phyloP scores from a whole-genome alignment of 1,140 invertebrate species.

The Atta colombica region DNA sequence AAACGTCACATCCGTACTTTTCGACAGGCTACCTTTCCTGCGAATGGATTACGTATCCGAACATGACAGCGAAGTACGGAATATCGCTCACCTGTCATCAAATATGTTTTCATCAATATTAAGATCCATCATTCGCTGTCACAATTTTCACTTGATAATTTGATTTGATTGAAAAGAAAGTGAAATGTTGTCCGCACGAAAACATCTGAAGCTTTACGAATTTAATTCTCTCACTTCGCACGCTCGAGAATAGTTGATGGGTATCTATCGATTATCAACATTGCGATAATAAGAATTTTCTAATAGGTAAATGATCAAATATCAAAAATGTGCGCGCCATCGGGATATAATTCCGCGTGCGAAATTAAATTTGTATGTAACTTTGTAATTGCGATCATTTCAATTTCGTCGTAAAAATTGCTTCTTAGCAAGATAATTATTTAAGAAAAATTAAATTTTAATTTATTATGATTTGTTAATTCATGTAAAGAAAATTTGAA shows the following conservation, averaged over 20 bases:
- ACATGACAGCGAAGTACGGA: not conserved
- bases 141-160: slow-evolving; percentile 76
- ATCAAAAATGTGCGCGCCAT: not conserved
- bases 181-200: slow-evolving; percentile 61
- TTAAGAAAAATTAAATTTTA: slow-evolving; percentile 1
- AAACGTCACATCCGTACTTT: not conserved
- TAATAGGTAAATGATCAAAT: not conserved
- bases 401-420: not conserved
- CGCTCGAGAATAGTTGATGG: slow-evolving; percentile 1
- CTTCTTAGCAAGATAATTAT: not conserved
- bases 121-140: slow-evolving; percentile 40
- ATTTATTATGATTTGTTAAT: not conserved
- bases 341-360: not conserved
- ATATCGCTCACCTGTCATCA: slow-evolving; percentile 57
- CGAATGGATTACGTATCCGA: not conserved
- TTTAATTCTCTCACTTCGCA: slow-evolving; percentile 21
- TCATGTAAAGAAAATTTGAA: not conserved
- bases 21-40: not conserved
- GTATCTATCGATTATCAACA: slow-evolving; percentile 23
- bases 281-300: slow-evolving; percentile 2
- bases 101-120: slow-evolving; percentile 47
- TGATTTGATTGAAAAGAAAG: slow-evolving; percentile 61
- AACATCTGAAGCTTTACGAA: slow-evolving; percentile 71
- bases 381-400: slow-evolving; percentile 8
- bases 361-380: not conserved